Evolutionary conservation across 2,113 vertebrate genomes (phyloP).

Genomic region (Onychostoma macrolepis): DNA sequence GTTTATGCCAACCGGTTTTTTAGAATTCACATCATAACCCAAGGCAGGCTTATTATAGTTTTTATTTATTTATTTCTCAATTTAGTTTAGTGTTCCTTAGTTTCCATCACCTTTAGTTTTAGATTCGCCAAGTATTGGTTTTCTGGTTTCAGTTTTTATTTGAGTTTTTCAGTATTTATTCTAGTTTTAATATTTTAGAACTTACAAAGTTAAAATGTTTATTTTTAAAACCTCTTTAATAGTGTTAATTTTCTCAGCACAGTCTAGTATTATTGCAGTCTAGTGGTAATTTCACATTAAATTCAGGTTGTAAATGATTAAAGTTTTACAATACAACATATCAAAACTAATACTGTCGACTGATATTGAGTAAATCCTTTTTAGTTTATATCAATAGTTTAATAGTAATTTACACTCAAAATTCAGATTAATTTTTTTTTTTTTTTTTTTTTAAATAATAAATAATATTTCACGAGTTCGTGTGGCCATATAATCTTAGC

Average conservation of each 20-base stretch:
- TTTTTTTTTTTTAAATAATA: no score
- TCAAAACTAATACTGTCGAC: not conserved
- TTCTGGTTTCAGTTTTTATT: not conserved
- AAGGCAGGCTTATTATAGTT: not conserved
- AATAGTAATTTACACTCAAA: no score
- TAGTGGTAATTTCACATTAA: not conserved
- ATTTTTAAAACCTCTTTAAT: not conserved
- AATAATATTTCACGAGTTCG: no score
- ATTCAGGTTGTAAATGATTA: not conserved
- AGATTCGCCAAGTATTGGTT: not conserved
- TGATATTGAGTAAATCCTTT: no score
- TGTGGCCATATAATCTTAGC: no score
- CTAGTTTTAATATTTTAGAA: not conserved
- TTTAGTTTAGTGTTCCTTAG: not conserved
- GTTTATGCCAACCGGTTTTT: conserved; percentile 29
- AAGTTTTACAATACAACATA: not conserved
- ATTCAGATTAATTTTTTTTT: no score
- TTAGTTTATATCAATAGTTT: no score
- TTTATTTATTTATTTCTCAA: not conserved
- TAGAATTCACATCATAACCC: not conserved
- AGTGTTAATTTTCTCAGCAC: not conserved
- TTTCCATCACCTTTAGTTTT: not conserved
- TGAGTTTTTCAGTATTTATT: not conserved
- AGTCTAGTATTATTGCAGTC: not conserved
- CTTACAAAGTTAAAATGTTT: not conserved